Percentiles rank a stretch among this genome's conserved stretches.
These are phyloP conservation scores for Zoanthus sociatus DNA, from an alignment of 92 coral and sea anemone species.

Conservation along the genomic window DNA sequence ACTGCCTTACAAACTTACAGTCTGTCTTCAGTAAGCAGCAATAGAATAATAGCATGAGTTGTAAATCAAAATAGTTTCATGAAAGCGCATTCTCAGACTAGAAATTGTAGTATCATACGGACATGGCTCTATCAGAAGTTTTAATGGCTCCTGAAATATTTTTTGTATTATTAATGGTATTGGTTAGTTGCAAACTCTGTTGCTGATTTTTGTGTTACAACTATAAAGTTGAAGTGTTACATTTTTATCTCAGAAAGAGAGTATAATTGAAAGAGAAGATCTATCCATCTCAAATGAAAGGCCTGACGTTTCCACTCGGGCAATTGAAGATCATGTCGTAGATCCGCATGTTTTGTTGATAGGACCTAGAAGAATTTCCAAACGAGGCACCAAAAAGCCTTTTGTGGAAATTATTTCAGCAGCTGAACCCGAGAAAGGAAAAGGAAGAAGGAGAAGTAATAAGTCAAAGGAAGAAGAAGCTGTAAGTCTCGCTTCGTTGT, in stretches of 20 bases:
- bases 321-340: background rate
- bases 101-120: too few relatives aligned
- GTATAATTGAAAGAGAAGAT: background rate
- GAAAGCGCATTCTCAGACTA: too few relatives aligned
- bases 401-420: conserved; percentile 14
- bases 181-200: too few relatives aligned
- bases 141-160: too few relatives aligned
- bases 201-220: background rate
- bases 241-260: background rate
- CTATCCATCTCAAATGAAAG: background rate
- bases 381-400: conserved; percentile 36
- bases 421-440: background rate
- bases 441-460: conserved; percentile 28
- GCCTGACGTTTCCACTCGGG: background rate
- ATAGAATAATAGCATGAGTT: too few relatives aligned
- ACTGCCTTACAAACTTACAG: too few relatives aligned
- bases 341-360: background rate
- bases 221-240: background rate
- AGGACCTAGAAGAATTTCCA: conserved; percentile 31
- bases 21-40: too few relatives aligned
- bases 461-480: background rate
- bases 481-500: background rate
- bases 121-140: too few relatives aligned
- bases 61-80: too few relatives aligned
- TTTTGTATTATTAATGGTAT: too few relatives aligned